Percentiles rank a stretch among this genome's conserved stretches.
phyloP scores from a whole-genome alignment of 2,113 vertebrate genomes.

The Proterorhinus semilunaris region DNA sequence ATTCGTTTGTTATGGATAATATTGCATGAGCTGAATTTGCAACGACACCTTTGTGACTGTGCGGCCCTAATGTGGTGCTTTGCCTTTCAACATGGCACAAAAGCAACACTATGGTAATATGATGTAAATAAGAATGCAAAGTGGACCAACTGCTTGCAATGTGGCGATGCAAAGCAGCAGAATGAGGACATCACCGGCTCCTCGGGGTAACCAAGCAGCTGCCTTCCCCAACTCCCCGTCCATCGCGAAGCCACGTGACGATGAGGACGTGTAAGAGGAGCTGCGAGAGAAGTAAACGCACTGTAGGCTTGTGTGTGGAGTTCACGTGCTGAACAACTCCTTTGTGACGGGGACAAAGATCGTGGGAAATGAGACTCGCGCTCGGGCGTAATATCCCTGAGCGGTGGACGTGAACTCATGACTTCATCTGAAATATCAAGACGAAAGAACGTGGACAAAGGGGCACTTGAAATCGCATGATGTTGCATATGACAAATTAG shows the following conservation, averaged over 20 bases:
- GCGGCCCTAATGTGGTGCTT: not conserved
- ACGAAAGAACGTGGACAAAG: not conserved
- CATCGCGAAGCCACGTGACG: slow-evolving; percentile 18
- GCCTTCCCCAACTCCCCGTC: not conserved
- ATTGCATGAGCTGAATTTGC: no score
- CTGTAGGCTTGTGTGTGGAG: slow-evolving; percentile 17
- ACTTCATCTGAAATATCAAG: slow-evolving; percentile 60
- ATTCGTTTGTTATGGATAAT: no score
- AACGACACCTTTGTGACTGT: not conserved
- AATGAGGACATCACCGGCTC: slow-evolving; percentile 8
- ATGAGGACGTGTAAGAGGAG: slow-evolving; percentile 8
- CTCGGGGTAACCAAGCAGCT: slow-evolving; percentile 4
- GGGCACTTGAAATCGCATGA: slow-evolving; percentile 5
- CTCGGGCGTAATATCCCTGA: slow-evolving; percentile 26
- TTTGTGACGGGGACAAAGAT: slow-evolving; percentile 29
- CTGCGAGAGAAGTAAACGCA: slow-evolving; percentile 18
- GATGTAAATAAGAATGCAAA: slow-evolving; percentile 32
- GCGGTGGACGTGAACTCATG: slow-evolving; percentile 36
- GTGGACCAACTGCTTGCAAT: not conserved
- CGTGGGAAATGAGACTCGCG: slow-evolving; percentile 22
- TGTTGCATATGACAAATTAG: not conserved
- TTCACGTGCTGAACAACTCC: not conserved
- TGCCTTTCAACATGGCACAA: not conserved
- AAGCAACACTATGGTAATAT: not conserved
- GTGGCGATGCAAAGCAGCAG: slow-evolving; percentile 31